Base-by-base conservation (phyloP, 2,888 invertebrate genomes). In the Lamellibrachia columna region DNA sequence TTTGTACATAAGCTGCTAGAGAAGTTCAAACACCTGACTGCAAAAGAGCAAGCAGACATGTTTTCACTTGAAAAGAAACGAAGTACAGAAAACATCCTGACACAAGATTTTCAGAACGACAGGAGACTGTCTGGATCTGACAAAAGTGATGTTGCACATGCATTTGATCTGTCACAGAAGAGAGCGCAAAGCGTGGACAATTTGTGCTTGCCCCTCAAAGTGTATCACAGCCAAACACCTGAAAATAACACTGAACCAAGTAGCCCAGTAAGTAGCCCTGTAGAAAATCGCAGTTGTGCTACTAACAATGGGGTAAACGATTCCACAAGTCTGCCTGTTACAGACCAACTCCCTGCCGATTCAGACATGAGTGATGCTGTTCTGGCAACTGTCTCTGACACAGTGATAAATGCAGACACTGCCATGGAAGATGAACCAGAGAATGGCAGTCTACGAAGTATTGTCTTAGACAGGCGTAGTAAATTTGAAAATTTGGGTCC, bases 1-100 rank as follows among this genome's bases (percentile, higher is more conserved):
- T 96, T 96, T 94, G 96, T 96, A 28, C 94, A 95, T 93, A 95
- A 95, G 94, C 94, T 96, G 28, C 93, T 95, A 91, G 94, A 95
- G 92, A 95, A 95, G 94, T 96, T 95, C 93, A 93, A 94, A 15
- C 93, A 92, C 28, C 28, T 93, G 93, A 90, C 93, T 3, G 52
- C 28, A 52, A 92, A 90, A 40, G 92, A 92, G 53, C 52, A 92
- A 60, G 91, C 40, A 7, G 60, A 91, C 8, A 58, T 90, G 53
- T 75, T 75, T 75, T 75, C 75, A 22, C n/a, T 75, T 22, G 58
- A 92, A 28, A 58, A 92, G 75, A 92, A 92, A 55, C 28, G 91
- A 52, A 93, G 93, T 90, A 92, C 92, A 52, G 93, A 93, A 40
- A 92, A 92, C 53, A 53, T 93, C 3, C 53, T 93, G 91, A 92